Evolutionary conservation across 2,888 invertebrate species (phyloP), one percentile per base, ranked within the genome.

Genomic region (Pocota personata): DNA sequence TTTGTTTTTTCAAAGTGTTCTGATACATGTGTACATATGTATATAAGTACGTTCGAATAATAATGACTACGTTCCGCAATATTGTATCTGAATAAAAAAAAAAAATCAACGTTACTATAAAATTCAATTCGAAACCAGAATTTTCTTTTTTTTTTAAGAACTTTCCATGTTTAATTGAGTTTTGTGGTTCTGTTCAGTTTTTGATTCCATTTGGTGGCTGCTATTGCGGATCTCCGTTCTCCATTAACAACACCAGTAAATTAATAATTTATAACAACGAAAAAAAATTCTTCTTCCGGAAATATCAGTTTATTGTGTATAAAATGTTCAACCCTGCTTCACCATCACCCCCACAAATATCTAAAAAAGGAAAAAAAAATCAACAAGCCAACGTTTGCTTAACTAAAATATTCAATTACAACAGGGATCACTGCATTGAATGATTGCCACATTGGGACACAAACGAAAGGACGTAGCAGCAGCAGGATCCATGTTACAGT

Each of bases 351-450:
- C 16, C 37, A 19, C 24, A 48, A 64, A 50, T 24, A 24, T 24
- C 24, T 21, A 30, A 27, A 4, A 40, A 46, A 16, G n/a, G 16
- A 30, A 46, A n/a, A 48, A 35, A 30, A 48, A 72, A 37, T 4
- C 24, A 32, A 43, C 21, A 52, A 57, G 14, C 60, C 58, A 62
- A 62, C 37, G 37, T 24, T 64, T 64, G 55, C 48, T 55, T 55
- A 78, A 55, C 69, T 84, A 84, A 84, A 84, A 84, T 84, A 84
- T 84, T 84, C 84, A 84, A 84, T 84, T 84, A 84, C 84, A 84
- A 75, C 57, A 64, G 84, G 84, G 84, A 84, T 84, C 84, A 79
- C 79, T 84, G 79, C 79, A 84, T 79, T 79, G 79, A 84, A 84
- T 84, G 84, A 84, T 79, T 84, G 83, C 84, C 84, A 79, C 84